Percentiles rank a stretch among this genome's conserved stretches.
These are phyloP conservation scores for Melieria omissa DNA, from an alignment of 2,888 invertebrate genomes.

Conservation along the genomic window DNA sequence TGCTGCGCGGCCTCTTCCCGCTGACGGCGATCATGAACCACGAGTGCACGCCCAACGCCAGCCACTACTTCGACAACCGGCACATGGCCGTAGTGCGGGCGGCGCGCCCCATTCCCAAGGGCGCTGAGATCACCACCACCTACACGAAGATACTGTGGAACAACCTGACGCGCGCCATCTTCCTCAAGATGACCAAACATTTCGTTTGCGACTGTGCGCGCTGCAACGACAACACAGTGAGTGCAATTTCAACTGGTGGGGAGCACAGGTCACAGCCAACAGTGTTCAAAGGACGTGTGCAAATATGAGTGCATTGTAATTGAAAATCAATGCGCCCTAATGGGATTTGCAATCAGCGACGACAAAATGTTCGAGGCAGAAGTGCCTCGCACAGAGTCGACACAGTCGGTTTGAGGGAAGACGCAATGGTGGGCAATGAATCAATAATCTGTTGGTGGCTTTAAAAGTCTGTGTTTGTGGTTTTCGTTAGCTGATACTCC, in stretches of 20 bases:
- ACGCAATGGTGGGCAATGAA: no score
- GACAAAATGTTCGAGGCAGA: background rate
- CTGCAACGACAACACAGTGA: constrained; percentile 77
- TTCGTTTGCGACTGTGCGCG: constrained; percentile 76
- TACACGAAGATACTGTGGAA: constrained; percentile 80
- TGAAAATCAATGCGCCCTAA: background rate
- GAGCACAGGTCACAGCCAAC: background rate
- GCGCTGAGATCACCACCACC: constrained; percentile 76
- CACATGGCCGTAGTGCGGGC: constrained; percentile 74
- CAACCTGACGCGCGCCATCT: constrained; percentile 74
- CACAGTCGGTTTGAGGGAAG: no score
- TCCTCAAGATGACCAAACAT: constrained; percentile 74
- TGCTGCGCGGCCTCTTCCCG: constrained; percentile 75
- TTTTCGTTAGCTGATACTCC: no score
- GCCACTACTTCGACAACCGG: constrained; percentile 74
- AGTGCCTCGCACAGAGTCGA: background rate
- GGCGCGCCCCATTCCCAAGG: constrained; percentile 72
- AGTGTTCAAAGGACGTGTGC: background rate
- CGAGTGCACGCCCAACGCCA: constrained; percentile 78
- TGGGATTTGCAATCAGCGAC: background rate
- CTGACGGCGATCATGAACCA: constrained; percentile 79
- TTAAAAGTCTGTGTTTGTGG: no score
- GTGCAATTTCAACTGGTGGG: constrained; percentile 45
- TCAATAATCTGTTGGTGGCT: no score
- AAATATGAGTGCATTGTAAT: background rate